Evolutionary conservation across 2,797 vertebrate genomes (phyloP), one percentile per base, ranked within the genome.

Genomic region (Mus caroli): DNA sequence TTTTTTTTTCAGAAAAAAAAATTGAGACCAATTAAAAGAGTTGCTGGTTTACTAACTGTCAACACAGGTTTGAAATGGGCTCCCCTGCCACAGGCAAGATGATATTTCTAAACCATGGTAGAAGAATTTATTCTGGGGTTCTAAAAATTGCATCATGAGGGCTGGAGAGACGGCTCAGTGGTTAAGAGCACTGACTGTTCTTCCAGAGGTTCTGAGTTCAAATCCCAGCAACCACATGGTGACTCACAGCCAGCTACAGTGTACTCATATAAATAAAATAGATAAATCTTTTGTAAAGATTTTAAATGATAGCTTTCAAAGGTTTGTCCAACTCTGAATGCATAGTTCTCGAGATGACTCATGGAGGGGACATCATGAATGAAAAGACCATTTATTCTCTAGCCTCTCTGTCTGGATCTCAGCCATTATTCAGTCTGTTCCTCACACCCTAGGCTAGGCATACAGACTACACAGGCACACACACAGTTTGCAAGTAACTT

Each of bases 271-370:
- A 71, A 71, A 37, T 37, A 71, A 71, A 71, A 37, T 20, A 71
- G 19, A 20, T 71, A 37, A 69, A 19, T n/a, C 15, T n/a, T 37
- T 71, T 71, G 28, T 91, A 85, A 75, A 95, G 78, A 43, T 86
- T 92, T 62, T 1, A 87, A 97, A 97, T 87, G 28, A 46, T 85
- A n/a, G 86, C 37, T 92, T 97, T 90, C 83, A 86, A 94, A 89
- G 60, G 37, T 84, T 97, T 91, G 94, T 40, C 76, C 75, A 62
- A 54, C 87, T 95, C 96, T 84, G 85, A 93, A 82, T 67, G 50
- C 92, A 77, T 40, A 87, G 67, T 62, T 40, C 58, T 94, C n/a
- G 20, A 78, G 91, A 94, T 92, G 73, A 83, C 37, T 90, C 88
- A 92, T 1, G 77, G 46, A 86, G 88, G 82, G 60, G 76, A 62